Conservation (phyloP, 2,797 vertebrate species). For the Hylomyscus alleni region DNA sequence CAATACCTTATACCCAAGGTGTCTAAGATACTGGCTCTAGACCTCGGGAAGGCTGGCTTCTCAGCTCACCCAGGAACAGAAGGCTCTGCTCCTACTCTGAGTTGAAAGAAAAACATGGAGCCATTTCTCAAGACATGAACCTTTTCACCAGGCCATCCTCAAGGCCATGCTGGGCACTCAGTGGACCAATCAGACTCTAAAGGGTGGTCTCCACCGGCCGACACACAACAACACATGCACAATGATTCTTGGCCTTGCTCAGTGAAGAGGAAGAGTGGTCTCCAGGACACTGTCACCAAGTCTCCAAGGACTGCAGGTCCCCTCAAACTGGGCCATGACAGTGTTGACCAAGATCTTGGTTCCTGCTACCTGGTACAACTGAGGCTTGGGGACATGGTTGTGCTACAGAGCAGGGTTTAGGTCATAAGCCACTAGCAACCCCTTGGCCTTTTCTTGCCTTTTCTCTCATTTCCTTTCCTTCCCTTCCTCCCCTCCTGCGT, state of each 20-base stretch:
- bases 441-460: neutral
- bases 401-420: neutral
- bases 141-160: neutral
- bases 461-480: neutral
- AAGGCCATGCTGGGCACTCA: neutral
- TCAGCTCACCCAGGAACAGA: neutral
- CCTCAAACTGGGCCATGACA: neutral
- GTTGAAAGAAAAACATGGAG: neutral
- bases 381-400: neutral
- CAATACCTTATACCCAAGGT: too few species aligned
- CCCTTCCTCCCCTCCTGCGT: neutral
- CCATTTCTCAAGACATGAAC: neutral
- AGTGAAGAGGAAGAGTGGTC: neutral
- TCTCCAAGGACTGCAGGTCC: neutral
- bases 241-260: neutral
- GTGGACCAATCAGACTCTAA: neutral
- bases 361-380: neutral
- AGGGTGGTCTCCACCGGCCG: accelerated
- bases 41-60: neutral
- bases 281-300: accelerated
- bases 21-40: neutral
- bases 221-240: neutral
- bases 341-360: neutral
- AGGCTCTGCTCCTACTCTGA: neutral
- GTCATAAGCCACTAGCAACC: neutral